These are phyloP conservation scores for Pocillopora grandis DNA, from an alignment of 92 coral and sea anemone genomes.

Conservation along the genomic window DNA sequence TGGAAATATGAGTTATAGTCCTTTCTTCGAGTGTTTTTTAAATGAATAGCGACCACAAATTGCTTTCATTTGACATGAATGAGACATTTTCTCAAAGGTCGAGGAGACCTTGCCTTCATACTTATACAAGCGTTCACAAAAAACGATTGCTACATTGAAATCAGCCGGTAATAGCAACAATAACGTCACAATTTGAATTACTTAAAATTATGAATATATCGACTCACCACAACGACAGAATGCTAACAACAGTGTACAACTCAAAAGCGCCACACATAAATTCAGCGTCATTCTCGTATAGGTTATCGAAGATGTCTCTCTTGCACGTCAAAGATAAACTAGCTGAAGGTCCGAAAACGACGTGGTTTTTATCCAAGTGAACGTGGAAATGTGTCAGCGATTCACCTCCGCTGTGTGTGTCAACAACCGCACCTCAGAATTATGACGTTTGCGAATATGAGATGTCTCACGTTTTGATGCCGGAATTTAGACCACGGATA, in stretches of 20 bases:
- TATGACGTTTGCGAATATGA: slow-evolving; percentile 10
- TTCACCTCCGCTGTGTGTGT: slow-evolving; percentile 4
- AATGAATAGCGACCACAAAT: too few species aligned
- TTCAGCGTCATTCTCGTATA: not conserved
- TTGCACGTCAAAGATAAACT: not conserved
- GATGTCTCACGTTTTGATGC: not conserved
- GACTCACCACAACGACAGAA: slow-evolving; percentile 28
- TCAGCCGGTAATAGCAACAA: not conserved
- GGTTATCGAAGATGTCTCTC: not conserved
- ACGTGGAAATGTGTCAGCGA: slow-evolving; percentile 2
- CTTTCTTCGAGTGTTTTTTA: not conserved
- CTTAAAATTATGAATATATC: not conserved
- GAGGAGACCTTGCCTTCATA: not conserved
- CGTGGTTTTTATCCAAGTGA: not conserved
- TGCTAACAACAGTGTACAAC: not conserved
- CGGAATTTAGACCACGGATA: too few species aligned
- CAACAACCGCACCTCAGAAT: slow-evolving; percentile 12
- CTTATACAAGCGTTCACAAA: not conserved
- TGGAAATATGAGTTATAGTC: too few species aligned
- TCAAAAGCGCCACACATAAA: slow-evolving; percentile 10
- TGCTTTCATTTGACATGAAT: too few species aligned
- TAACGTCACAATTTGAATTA: not conserved
- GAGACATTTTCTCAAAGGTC: not conserved
- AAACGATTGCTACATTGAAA: not conserved
- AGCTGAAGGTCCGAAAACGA: not conserved